These are phyloP conservation scores for Apantesis nais DNA, from an alignment of 2,888 invertebrate genomes.

Conservation along the genomic window DNA sequence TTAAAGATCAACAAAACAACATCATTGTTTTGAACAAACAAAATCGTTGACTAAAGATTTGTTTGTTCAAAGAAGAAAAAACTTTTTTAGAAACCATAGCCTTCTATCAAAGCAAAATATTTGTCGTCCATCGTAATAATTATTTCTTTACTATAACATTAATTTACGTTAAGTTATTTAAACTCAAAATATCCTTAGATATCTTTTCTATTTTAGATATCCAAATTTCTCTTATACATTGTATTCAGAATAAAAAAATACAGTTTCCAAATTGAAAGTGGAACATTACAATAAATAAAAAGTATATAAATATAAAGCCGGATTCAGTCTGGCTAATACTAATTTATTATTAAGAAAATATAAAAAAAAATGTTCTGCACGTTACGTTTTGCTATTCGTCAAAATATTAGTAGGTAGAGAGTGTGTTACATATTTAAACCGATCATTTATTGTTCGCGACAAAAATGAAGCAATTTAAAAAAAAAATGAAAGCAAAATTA, in stretches of 20 bases:
- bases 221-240: background rate
- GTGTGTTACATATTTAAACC: constrained; percentile 8
- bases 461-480: background rate
- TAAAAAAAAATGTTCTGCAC: constrained; percentile 22
- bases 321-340: constrained; percentile 29
- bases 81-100: too few relatives aligned
- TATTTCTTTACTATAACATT: constrained; percentile 23
- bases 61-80: too few relatives aligned
- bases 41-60: too few relatives aligned
- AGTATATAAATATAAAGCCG: constrained; percentile 34
- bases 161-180: constrained; percentile 23
- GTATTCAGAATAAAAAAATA: constrained; percentile 1
- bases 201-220: too few relatives aligned
- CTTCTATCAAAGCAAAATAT: constrained; percentile 19
- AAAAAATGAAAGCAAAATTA: constrained; percentile 12
- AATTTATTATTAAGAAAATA: constrained; percentile 33
- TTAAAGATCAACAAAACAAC: too few relatives aligned
- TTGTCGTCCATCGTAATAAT: constrained; percentile 33
- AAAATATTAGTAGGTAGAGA: constrained; percentile 32
- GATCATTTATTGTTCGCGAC: background rate
- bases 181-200: constrained; percentile 38
- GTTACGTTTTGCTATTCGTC: constrained; percentile 31
- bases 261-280: constrained; percentile 33
- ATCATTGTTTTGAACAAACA: too few relatives aligned
- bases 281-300: constrained; percentile 33